Percentiles rank a stretch among this genome's conserved stretches.
These are phyloP conservation scores for Argyrosomus japonicus DNA, from an alignment of 2,113 vertebrate genomes.

Conservation along the genomic window DNA sequence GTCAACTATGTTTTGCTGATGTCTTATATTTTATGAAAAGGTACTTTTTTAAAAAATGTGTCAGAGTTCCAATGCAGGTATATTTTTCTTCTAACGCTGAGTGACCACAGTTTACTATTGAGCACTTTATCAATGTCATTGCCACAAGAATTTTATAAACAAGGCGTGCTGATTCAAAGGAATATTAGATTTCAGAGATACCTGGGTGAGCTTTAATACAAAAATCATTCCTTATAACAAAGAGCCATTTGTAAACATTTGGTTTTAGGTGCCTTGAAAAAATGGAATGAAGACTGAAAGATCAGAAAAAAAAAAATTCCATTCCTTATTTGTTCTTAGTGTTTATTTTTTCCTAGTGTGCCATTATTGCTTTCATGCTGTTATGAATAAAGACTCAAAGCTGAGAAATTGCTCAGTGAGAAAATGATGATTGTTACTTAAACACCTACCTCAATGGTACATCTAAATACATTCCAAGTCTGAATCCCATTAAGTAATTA, in stretches of 20 bases:
- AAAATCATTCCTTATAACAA: neutral
- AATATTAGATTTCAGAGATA: neutral
- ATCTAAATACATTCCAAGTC: slow-evolving; percentile 51
- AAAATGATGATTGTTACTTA: slow-evolving; percentile 19
- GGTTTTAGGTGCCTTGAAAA: slow-evolving; percentile 57
- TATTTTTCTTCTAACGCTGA: slow-evolving; percentile 47
- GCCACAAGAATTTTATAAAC: slow-evolving; percentile 21
- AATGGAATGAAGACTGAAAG: neutral
- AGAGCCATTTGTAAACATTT: slow-evolving; percentile 11
- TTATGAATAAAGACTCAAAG: slow-evolving; percentile 6
- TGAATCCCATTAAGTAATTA: slow-evolving; percentile 9
- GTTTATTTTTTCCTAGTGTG: neutral
- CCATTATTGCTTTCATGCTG: slow-evolving; percentile 16
- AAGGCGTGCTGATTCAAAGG: slow-evolving; percentile 20
- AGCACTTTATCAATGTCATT: slow-evolving; percentile 76
- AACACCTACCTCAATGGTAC: slow-evolving; percentile 66
- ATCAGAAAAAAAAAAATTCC: neutral
- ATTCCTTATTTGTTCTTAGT: neutral
- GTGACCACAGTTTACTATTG: slow-evolving; percentile 57
- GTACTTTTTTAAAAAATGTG: slow-evolving; percentile 50
- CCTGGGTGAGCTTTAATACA: slow-evolving; percentile 22
- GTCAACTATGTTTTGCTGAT: slow-evolving; percentile 32
- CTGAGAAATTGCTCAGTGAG: neutral
- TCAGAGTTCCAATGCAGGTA: slow-evolving; percentile 25
- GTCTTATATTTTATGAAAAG: slow-evolving; percentile 51